A percentile compares a stretch with the other conserved stretches of the same genome.
Evolutionary conservation across 2,888 invertebrate genomes (phyloP).

Genomic region (Parasteatoda lunata): DNA sequence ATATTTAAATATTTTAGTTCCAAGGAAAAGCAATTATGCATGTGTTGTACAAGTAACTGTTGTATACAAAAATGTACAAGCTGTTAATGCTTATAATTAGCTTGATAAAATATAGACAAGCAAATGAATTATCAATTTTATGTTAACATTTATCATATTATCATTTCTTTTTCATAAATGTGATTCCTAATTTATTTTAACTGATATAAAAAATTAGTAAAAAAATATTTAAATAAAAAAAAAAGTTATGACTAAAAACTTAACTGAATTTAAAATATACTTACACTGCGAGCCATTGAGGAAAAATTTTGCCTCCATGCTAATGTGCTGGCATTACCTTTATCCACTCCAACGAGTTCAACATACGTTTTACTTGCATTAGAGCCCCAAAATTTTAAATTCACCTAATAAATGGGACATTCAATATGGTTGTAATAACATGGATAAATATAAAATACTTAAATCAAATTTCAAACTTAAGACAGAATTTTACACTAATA

Average conservation of each 20-base stretch:
- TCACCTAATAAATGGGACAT: slow-evolving; percentile 64
- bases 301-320: slow-evolving; percentile 74
- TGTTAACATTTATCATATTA: not conserved
- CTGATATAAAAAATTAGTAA: too few species aligned
- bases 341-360: slow-evolving; percentile 78
- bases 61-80: not conserved
- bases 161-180: not conserved
- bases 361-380: slow-evolving; percentile 79
- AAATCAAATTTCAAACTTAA: not conserved
- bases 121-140: not conserved
- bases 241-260: too few species aligned
- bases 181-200: slow-evolving; percentile 35
- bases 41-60: not conserved
- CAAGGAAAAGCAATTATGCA: too few species aligned
- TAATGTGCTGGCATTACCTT: slow-evolving; percentile 75
- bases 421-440: not conserved
- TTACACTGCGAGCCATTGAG: slow-evolving; percentile 75
- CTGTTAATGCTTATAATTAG: not conserved
- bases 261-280: slow-evolving; percentile 55
- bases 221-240: too few species aligned
- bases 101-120: not conserved
- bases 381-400: slow-evolving; percentile 77
- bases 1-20: too few species aligned
- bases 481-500: too few species aligned
- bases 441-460: not conserved